A percentile compares a stretch with the other conserved stretches of the same genome.
phyloP scores from a whole-genome alignment of 2,888 invertebrate genomes.

The Xestia ashworthii region DNA sequence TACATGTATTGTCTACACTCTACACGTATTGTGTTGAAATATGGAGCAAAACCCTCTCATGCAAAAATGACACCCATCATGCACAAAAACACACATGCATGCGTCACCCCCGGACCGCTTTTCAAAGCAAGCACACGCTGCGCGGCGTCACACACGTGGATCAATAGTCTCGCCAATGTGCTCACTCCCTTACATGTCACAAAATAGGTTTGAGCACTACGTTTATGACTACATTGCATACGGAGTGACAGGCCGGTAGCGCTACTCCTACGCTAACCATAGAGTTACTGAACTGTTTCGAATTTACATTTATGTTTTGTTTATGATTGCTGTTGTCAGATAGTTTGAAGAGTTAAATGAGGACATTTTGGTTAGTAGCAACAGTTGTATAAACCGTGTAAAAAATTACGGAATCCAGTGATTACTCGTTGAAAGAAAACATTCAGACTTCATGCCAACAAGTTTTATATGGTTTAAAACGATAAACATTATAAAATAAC shows the following conservation, averaged over 20 bases:
- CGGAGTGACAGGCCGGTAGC: conserved; percentile 59
- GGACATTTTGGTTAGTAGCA: background rate
- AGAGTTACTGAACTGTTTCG: conserved; percentile 40
- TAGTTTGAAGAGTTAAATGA: background rate
- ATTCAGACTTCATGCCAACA: background rate
- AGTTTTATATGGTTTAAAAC: background rate
- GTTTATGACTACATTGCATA: conserved; percentile 50
- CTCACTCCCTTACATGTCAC: conserved; percentile 22
- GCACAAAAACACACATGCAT: conserved; percentile 3
- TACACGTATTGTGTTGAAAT: background rate
- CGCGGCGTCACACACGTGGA: background rate
- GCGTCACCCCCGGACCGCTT: conserved; percentile 10
- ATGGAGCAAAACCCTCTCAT: background rate
- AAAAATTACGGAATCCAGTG: background rate
- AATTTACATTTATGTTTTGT: conserved; percentile 42
- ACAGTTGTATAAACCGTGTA: background rate
- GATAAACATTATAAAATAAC: background rate
- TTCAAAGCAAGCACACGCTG: background rate
- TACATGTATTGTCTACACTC: background rate
- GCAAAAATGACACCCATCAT: background rate
- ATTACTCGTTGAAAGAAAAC: background rate
- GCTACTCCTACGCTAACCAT: conserved; percentile 52
- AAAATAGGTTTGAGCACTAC: conserved; percentile 39
- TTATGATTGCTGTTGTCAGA: conserved; percentile 1
- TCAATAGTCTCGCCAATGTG: conserved; percentile 21